Base-by-base conservation (phyloP, 2,888 invertebrate species). In the Eupithecia vulgata region DNA sequence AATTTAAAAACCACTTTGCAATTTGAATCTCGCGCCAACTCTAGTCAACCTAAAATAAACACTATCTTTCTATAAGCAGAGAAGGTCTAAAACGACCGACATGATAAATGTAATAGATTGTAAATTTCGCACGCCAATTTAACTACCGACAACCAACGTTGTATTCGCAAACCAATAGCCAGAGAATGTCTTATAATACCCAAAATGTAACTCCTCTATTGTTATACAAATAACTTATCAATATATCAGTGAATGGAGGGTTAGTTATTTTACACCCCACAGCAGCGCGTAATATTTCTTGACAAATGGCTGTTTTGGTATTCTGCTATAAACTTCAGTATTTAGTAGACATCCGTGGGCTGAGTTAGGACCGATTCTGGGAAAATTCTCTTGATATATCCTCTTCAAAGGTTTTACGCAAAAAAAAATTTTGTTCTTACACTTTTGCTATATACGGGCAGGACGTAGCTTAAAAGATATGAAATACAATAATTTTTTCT, bases 221-320 rank as follows among this genome's bases (percentile, higher is more conserved):
- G 57, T 25, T 57, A 25, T 25, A 57, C 25, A 57, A 57, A 57
- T 57, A 12, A 57, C 12, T 13, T 21, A 21, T 52, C 52, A 21
- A 21, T 12, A 57, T 25, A 57, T 57, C 5, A 25, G 52, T 21
- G 21, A 57, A 57, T 25, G 25, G 21, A 13, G 21, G 12, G 12
- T 57, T 25, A 57, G 52, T 57, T 12, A 57, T 57, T 25, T 57
- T 57, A 10, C n/a, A 52, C n/a, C 5, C 21, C 52, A 57, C 21
- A 25, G 13, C 52, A 57, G 21, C 25, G 52, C 52, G 52, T 21
- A 57, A 57, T 57, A 57, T 57, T 57, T 25, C 52, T 57, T 25
- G 52, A 57, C 25, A 57, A 57, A 57, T 57, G 57, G 57, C 21
- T 57, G 57, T 57, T 57, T 57, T 57, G 57, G 57, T 57, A 57